A percentile compares a stretch with the other conserved stretches of the same genome.
Evolutionary conservation across 2,888 invertebrate genomes (phyloP).

Genomic region (Himalopsyche tibetana): DNA sequence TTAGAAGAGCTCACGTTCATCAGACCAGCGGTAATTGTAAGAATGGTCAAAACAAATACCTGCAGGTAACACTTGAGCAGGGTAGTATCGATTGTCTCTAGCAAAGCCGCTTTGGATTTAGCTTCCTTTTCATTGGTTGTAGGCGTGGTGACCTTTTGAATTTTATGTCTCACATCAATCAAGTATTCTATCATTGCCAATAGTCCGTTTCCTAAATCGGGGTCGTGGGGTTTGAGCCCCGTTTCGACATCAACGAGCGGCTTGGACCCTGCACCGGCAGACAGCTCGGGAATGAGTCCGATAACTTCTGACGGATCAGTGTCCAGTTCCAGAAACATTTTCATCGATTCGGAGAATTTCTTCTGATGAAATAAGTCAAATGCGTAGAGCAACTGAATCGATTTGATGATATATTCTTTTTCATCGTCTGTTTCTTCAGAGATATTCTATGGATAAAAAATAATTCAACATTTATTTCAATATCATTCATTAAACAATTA

Average conservation of each 20-base stretch:
- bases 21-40: too few species aligned
- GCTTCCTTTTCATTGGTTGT: slow-evolving; percentile 69
- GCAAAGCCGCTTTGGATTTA: slow-evolving; percentile 77
- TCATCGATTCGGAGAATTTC: slow-evolving; percentile 93
- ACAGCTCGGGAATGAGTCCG: slow-evolving; percentile 92
- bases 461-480: not conserved
- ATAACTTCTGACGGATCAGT: slow-evolving; percentile 98
- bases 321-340: slow-evolving; percentile 90
- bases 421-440: slow-evolving; percentile 89
- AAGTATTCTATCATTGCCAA: slow-evolving; percentile 93
- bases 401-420: slow-evolving; percentile 87
- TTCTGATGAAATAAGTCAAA: slow-evolving; percentile 93
- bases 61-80: slow-evolving; percentile 97
- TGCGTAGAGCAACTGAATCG: slow-evolving; percentile 94
- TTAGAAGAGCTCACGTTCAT: too few species aligned
- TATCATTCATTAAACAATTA: not conserved
- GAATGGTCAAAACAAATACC: slow-evolving; percentile 73
- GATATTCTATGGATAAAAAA: slow-evolving; percentile 80
- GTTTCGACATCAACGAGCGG: not conserved
- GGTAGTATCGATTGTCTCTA: slow-evolving; percentile 98
- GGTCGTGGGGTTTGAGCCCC: slow-evolving; percentile 81
- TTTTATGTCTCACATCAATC: slow-evolving; percentile 82
- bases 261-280: slow-evolving; percentile 73
- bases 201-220: slow-evolving; percentile 91
- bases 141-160: slow-evolving; percentile 70